Percentiles rank a stretch among this genome's conserved stretches.
Conservation (phyloP, 2,113 vertebrate genomes). For the rabbit (Oryctolagus cuniculus) region mOryCun1.1 NC_091436.1:16677001-16677500, state of each 20-base stretch:
- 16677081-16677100: conserved; percentile 84
- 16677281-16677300: no score
- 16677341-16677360: accelerated
- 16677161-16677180: background rate
- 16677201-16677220: background rate
- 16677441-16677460: background rate
- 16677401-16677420: background rate
- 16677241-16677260: background rate
- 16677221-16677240: background rate
- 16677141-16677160: background rate
- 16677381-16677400: background rate
- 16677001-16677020: conserved; percentile 79
- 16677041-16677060: conserved; percentile 81
- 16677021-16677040: conserved; percentile 84
- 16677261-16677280: background rate
- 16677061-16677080: conserved; percentile 82
- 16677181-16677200: conserved; percentile 43
- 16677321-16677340: background rate
- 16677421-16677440: background rate
- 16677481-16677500: background rate
- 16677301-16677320: background rate
- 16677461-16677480: background rate
- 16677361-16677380: background rate
- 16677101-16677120: conserved; percentile 82
- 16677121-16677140: conserved; percentile 77